Base-by-base conservation (phyloP, 2,797 vertebrate species). In the Tokudaia muenninki region DNA sequence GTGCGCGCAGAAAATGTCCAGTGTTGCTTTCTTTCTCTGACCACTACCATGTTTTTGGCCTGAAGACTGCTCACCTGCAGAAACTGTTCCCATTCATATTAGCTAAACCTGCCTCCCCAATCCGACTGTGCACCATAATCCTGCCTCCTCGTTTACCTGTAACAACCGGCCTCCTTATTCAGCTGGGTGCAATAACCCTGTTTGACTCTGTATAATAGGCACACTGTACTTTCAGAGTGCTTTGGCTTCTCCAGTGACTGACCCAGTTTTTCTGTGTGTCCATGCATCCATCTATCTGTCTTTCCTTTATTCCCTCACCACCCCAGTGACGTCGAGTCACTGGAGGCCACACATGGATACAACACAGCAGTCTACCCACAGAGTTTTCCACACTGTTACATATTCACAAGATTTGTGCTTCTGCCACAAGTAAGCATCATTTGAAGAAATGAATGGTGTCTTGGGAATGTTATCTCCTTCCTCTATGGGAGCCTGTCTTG, bases 341-440 rank as follows among this genome's bases (percentile, higher is more conserved):
- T 21, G 10, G 29, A 84, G 61, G 41, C 41, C 17, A 16, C 8
- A 67, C 61, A 65, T 7, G 29, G 26, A 11, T 31, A 4, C 10
- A 0, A 19, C 1, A 50, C 13, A 90, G 50, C n/a, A 44, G 55
- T 95, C 37, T n/a, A 83, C n/a, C 44, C 29, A 81, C 65, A 81
- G 67, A 92, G 52, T 24, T 57, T 41, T 67, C 41, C 57, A 91
- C 55, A 95, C 14, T 92, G 77, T 93, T 82, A 61, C 78, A 34
- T 57, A 16, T 88, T 92, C 57, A 61, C 47, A 84, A 91, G n/a
- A 13, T 13, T 17, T 26, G 70, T 77, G 47, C 74, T 80, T 37
- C 26, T 91, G 47, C 26, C 17, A 72, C 3, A 63, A n/a, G 74
- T 29, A 91, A 82, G 59, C 59, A 80, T 41, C 50, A 44, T 34